These are phyloP conservation scores for Drosophila barbarae DNA, from an alignment of 2,888 invertebrate species.

Conservation along the genomic window DNA sequence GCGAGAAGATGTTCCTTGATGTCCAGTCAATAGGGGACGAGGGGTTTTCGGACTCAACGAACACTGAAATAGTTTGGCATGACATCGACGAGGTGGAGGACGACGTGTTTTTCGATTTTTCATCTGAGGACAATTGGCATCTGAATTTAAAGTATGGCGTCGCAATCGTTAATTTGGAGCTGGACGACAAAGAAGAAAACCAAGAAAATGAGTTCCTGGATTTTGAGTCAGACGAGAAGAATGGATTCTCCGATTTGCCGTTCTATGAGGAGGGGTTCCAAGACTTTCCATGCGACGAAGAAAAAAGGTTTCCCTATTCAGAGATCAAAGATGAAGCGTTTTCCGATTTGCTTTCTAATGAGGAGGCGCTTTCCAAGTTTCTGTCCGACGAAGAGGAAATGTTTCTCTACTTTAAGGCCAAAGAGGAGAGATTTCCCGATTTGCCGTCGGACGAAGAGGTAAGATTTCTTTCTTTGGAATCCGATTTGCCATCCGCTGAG, in stretches of 20 bases:
- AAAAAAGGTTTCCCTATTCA: not conserved
- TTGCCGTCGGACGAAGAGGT: too few relatives aligned
- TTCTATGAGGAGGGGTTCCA: not conserved
- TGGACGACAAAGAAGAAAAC: not conserved
- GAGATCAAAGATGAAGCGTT: not conserved
- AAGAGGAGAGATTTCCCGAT: not conserved
- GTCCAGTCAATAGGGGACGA: not conserved
- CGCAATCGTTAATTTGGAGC: not conserved
- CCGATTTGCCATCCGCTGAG: too few relatives aligned
- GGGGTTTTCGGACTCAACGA: too few relatives aligned
- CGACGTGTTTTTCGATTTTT: not conserved
- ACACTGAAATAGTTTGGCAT: not conserved
- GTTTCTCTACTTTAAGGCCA: not conserved
- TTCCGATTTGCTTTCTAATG: not conserved
- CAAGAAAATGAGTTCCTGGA: not conserved
- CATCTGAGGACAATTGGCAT: not conserved
- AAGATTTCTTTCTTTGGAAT: too few relatives aligned
- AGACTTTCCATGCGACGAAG: not conserved
- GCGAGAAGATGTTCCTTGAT: not conserved
- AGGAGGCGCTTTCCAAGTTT: not conserved
- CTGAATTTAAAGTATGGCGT: not conserved
- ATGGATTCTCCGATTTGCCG: not conserved
- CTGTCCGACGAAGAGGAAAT: not conserved
- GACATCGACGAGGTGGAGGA: not conserved
- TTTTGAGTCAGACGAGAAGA: not conserved